Evolutionary conservation across 2,888 invertebrate species (phyloP).

Genomic region (Palloptera scutellata): DNA sequence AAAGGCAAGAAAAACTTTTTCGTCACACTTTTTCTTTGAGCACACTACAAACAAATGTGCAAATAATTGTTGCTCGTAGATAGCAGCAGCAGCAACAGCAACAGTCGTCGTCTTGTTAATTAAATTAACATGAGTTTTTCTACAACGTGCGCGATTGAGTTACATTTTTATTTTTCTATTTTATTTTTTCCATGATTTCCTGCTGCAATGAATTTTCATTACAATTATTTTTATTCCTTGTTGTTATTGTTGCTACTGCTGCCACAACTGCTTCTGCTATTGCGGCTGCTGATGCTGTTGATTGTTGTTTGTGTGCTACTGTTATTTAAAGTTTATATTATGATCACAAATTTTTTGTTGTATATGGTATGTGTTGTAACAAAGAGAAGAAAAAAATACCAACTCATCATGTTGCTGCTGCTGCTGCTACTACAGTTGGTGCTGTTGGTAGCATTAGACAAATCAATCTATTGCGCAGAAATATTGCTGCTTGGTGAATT

Average conservation of each 20-base stretch:
- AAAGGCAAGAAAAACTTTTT: too few species aligned
- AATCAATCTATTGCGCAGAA: too few species aligned
- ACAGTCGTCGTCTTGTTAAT: constrained; percentile 20
- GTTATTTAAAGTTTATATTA: too few species aligned
- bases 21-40: too few species aligned
- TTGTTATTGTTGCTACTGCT: not conserved
- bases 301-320: not conserved
- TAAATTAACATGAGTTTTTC: constrained; percentile 32
- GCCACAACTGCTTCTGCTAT: too few species aligned
- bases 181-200: constrained; percentile 43
- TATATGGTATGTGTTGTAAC: too few species aligned
- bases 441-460: too few species aligned
- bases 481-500: too few species aligned
- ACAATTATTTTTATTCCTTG: constrained; percentile 19
- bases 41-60: too few species aligned
- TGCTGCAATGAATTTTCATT: constrained; percentile 37
- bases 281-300: not conserved
- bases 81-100: not conserved
- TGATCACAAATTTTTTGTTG: too few species aligned
- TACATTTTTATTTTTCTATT: constrained; percentile 16
- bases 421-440: too few species aligned
- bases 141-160: constrained; percentile 10
- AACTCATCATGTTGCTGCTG: too few species aligned
- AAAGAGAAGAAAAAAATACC: not conserved
- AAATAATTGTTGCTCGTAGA: not conserved